Conservation (phyloP, 2,888 invertebrate species). For the Bembecia ichneumoniformis region DNA sequence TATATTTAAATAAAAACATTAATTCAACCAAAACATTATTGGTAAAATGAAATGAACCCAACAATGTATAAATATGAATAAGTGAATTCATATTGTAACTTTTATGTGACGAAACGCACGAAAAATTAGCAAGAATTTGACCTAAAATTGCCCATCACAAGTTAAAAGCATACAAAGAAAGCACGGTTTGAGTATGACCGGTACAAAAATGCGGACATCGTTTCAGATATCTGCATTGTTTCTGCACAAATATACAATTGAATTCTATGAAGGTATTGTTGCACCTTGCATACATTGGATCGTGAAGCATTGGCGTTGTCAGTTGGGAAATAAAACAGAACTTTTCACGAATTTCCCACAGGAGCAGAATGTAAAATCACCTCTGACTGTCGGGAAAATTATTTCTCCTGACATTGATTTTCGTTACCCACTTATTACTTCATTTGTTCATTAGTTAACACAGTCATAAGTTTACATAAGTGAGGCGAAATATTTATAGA, state of each 20-base stretch:
- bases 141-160: too few relatives aligned
- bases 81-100: too few relatives aligned
- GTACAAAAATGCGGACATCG: too few relatives aligned
- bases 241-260: background rate
- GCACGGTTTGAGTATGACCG: too few relatives aligned
- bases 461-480: conserved; percentile 34
- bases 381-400: conserved; percentile 44
- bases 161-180: too few relatives aligned
- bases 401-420: conserved; percentile 61
- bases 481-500: conserved; percentile 44
- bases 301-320: conserved; percentile 25
- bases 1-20: too few relatives aligned
- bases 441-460: conserved; percentile 59
- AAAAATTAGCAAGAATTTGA: too few relatives aligned
- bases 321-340: conserved; percentile 32
- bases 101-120: too few relatives aligned
- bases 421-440: conserved; percentile 52
- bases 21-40: too few relatives aligned
- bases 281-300: background rate
- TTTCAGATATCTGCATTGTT: background rate
- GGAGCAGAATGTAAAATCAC: conserved; percentile 37
- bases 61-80: too few relatives aligned
- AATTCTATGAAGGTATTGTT: background rate
- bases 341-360: conserved; percentile 19
- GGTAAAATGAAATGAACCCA: too few relatives aligned